phyloP scores from a whole-genome alignment of 2,797 vertebrate species.

The Muscicapa comitata region DNA sequence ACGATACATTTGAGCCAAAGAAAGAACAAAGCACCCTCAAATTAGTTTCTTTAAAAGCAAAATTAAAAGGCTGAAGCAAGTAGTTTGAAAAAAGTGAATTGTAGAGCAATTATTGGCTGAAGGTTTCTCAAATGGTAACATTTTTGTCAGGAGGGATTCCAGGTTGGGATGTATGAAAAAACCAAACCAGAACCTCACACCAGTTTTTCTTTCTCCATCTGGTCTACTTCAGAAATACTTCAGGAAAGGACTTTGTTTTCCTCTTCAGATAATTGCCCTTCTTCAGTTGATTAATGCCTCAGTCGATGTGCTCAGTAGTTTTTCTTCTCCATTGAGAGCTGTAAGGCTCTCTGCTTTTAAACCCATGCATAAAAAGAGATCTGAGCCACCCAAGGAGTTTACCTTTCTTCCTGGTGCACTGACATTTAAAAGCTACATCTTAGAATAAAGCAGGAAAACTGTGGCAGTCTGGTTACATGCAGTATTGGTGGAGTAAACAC shows the following conservation, averaged over 20 bases:
- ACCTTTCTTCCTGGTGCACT: conserved; percentile 45
- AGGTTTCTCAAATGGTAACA: not conserved
- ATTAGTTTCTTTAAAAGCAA: not conserved
- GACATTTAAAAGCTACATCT: conserved; percentile 55
- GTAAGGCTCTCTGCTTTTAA: not conserved
- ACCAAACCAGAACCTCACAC: not conserved
- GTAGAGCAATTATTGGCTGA: not conserved
- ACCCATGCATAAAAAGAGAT: not conserved
- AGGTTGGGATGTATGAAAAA: not conserved
- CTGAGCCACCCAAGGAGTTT: conserved; percentile 32
- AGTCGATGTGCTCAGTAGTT: not conserved
- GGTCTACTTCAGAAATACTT: not conserved
- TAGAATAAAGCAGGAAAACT: conserved; percentile 39
- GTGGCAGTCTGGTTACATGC: conserved; percentile 55
- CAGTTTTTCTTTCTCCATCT: not conserved
- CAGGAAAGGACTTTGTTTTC: not conserved
- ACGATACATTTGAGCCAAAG: not conserved
- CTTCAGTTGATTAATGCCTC: not conserved
- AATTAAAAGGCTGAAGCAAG: not conserved
- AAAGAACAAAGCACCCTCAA: not conserved
- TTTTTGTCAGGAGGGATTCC: not conserved
- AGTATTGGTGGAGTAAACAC: conserved; percentile 64
- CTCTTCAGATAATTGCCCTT: not conserved
- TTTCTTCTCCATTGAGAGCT: conserved; percentile 22
- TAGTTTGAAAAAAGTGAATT: not conserved